Conservation (phyloP, 1,140 invertebrate genomes). For the Daktulosphaira vitifoliae region DNA sequence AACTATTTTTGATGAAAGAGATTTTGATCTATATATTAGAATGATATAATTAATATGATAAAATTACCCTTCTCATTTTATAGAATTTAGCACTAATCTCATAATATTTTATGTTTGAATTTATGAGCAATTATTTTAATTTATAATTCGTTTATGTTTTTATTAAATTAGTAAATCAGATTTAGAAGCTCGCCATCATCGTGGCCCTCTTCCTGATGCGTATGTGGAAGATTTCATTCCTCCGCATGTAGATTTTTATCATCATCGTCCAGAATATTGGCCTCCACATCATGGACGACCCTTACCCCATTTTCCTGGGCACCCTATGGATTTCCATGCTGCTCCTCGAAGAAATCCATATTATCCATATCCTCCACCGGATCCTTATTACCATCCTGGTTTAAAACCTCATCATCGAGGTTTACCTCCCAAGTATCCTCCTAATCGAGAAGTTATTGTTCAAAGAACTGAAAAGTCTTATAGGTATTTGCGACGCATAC, state of each 20-base stretch:
- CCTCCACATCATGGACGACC: conserved; percentile 32
- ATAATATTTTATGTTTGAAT: no score
- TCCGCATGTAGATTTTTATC: conserved; percentile 15
- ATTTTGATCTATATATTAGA: no score
- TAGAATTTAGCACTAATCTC: no score
- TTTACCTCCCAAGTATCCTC: conserved; percentile 21
- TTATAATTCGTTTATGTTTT: no score
- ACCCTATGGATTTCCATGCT: conserved; percentile 25
- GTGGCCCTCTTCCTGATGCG: conserved; percentile 14
- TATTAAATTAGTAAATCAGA: conserved; percentile 31
- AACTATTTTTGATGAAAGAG: no score
- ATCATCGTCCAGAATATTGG: conserved; percentile 30
- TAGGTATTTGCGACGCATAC: conserved; percentile 36
- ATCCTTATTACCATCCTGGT: conserved; percentile 24
- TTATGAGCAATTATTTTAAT: no score
- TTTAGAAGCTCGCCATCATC: conserved; percentile 35
- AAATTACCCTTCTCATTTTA: no score
- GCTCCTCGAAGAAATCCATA: conserved; percentile 20
- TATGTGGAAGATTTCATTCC: conserved; percentile 31
- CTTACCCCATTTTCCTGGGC: conserved; percentile 27
- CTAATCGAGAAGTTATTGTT: conserved; percentile 60
- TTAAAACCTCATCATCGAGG: conserved; percentile 28
- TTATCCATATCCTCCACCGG: conserved; percentile 18
- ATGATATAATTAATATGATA: no score
- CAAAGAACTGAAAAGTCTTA: conserved; percentile 53